These are phyloP conservation scores for Poecilus cupreus DNA, from an alignment of 2,888 invertebrate species.

Conservation along the genomic window DNA sequence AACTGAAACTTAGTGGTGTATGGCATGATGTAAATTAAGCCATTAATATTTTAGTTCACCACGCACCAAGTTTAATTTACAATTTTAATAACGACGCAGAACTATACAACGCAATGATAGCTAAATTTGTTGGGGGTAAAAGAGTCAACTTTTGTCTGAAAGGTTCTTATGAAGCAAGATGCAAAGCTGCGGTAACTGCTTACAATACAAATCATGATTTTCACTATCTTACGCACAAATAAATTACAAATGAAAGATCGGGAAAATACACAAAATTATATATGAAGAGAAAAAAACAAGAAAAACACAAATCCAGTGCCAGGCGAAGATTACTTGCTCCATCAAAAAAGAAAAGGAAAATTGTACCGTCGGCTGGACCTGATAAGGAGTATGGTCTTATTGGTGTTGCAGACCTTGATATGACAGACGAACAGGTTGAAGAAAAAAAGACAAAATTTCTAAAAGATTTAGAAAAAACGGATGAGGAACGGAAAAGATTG, in stretches of 20 bases:
- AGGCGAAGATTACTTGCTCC: neutral
- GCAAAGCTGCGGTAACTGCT: slow-evolving; percentile 42
- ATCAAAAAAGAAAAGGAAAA: neutral
- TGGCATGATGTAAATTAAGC: slow-evolving; percentile 3
- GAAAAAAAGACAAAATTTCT: slow-evolving; percentile 7
- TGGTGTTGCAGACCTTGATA: slow-evolving; percentile 28
- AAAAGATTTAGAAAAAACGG: slow-evolving; percentile 8
- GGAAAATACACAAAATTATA: slow-evolving; percentile 6
- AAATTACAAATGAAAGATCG: neutral
- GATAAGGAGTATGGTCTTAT: slow-evolving; percentile 14
- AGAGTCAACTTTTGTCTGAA: slow-evolving; percentile 39
- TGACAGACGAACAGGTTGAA: neutral
- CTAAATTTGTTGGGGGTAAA: slow-evolving; percentile 54
- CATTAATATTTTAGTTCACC: slow-evolving; percentile 12
- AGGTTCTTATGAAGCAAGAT: slow-evolving; percentile 40
- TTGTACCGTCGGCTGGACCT: neutral
- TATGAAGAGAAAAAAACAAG: slow-evolving; percentile 6
- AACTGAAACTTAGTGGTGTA: slow-evolving; percentile 37
- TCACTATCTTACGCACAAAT: slow-evolving; percentile 11
- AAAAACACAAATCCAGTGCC: neutral
- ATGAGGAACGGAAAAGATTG: neutral
- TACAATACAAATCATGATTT: slow-evolving; percentile 2
- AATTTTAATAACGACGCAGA: slow-evolving; percentile 47
- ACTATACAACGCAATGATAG: slow-evolving; percentile 42
- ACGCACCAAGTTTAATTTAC: slow-evolving; percentile 51